Conservation (phyloP, 1,140 invertebrate genomes). For the Dufourea novaeangliae region DNA sequence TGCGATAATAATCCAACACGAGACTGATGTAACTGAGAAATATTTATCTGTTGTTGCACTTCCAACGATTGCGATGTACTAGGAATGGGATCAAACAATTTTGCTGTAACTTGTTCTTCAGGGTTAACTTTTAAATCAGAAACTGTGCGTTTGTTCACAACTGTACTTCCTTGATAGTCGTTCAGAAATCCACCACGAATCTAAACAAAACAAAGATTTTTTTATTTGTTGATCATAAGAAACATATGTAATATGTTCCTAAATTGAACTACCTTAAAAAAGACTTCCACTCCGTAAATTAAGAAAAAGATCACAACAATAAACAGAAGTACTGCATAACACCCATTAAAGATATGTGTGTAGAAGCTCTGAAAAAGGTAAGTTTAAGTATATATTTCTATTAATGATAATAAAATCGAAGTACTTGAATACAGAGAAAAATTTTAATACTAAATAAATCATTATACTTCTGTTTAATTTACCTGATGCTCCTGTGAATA, state of each 20-base stretch:
- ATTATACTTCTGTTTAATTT: neutral
- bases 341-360: conserved; percentile 94
- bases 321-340: conserved; percentile 94
- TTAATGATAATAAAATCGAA: neutral
- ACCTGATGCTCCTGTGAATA: conserved; percentile 80
- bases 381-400: conserved; percentile 29
- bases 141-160: conserved; percentile 78
- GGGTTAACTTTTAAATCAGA: conserved; percentile 64
- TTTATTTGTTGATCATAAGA: neutral
- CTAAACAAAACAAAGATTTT: conserved; percentile 71
- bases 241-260: neutral
- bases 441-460: conserved; percentile 7
- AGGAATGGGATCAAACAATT: conserved; percentile 77
- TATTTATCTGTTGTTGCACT: conserved; percentile 85
- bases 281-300: conserved; percentile 97
- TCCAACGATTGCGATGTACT: conserved; percentile 63
- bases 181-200: conserved; percentile 86
- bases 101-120: conserved; percentile 77
- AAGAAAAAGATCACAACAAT: conserved; percentile 96
- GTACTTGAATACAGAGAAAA: neutral
- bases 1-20: conserved; percentile 93
- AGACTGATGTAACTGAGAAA: conserved; percentile 95
- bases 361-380: conserved; percentile 86
- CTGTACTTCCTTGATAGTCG: conserved; percentile 83
- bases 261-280: conserved; percentile 89